Evolutionary conservation across 2,888 invertebrate species (phyloP).

Genomic region (Xylophagus ater): DNA sequence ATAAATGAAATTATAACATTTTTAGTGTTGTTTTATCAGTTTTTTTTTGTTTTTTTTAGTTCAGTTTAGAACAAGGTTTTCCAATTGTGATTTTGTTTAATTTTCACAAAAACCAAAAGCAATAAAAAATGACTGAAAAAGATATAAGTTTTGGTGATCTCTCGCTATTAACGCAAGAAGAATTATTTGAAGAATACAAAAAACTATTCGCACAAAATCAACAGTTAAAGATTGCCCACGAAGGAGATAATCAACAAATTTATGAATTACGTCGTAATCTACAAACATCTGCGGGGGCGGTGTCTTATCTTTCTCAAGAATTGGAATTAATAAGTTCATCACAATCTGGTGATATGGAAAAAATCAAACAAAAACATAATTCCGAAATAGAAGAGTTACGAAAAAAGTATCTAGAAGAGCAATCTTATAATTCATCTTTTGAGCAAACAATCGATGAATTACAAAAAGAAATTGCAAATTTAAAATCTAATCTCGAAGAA

Average conservation of each 20-base stretch:
- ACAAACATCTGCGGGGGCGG: slow-evolving; percentile 30
- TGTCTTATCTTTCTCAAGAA: slow-evolving; percentile 31
- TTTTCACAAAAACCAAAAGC: slow-evolving; percentile 2
- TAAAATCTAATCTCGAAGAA: slow-evolving; percentile 8
- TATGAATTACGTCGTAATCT: slow-evolving; percentile 31
- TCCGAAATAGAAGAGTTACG: slow-evolving; percentile 15
- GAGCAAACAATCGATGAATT: slow-evolving; percentile 8
- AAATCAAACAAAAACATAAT: slow-evolving; percentile 6
- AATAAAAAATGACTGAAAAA: slow-evolving; percentile 21
- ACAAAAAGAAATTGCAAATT: slow-evolving; percentile 1
- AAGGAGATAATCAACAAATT: slow-evolving; percentile 32
- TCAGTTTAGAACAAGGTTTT: not conserved
- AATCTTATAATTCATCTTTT: not conserved
- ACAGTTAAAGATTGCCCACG: slow-evolving; percentile 24
- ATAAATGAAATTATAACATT: too few species aligned
- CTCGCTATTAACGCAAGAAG: slow-evolving; percentile 21
- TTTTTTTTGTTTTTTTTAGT: not conserved
- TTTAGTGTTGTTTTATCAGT: too few species aligned
- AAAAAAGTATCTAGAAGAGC: slow-evolving; percentile 5
- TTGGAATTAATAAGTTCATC: slow-evolving; percentile 22
- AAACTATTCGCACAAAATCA: slow-evolving; percentile 26
- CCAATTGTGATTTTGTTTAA: slow-evolving; percentile 1
- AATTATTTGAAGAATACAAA: slow-evolving; percentile 32
- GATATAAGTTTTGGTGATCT: slow-evolving; percentile 19
- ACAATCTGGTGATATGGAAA: slow-evolving; percentile 7